These are phyloP conservation scores for Ochotona curzoniae DNA, from an alignment of 2,113 vertebrate genomes.

Conservation along the genomic window DNA sequence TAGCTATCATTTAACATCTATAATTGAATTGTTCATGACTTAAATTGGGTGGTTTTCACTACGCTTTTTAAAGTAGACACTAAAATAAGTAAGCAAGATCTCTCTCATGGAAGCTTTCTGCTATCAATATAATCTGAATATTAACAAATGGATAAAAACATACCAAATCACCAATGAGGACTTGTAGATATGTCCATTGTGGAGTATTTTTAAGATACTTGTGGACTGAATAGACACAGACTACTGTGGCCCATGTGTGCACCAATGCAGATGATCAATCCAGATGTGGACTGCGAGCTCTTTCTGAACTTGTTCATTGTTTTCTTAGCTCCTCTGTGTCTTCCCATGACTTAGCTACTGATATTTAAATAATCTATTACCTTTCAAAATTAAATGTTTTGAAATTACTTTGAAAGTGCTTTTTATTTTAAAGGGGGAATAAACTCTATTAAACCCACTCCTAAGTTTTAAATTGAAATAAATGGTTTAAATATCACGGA, in stretches of 20 bases:
- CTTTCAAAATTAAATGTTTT: slow-evolving; percentile 24
- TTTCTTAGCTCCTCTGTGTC: not conserved
- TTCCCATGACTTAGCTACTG: slow-evolving; percentile 14
- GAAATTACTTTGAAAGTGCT: slow-evolving; percentile 59
- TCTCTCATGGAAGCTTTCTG: not conserved
- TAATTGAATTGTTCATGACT: slow-evolving; percentile 38
- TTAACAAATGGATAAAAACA: not conserved
- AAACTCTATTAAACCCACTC: not conserved
- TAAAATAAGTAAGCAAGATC: not conserved
- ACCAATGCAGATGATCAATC: not conserved
- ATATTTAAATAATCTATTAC: not conserved
- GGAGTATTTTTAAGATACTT: slow-evolving; percentile 19
- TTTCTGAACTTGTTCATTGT: slow-evolving; percentile 36
- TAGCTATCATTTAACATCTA: slow-evolving; percentile 46
- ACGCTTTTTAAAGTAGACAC: not conserved
- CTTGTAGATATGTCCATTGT: slow-evolving; percentile 39
- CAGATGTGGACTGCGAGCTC: not conserved
- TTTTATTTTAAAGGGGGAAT: slow-evolving; percentile 2
- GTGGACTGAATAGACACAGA: slow-evolving; percentile 27
- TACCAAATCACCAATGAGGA: not conserved
- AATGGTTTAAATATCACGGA: slow-evolving; percentile 15
- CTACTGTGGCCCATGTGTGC: not conserved
- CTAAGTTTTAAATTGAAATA: slow-evolving; percentile 18
- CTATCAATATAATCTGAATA: slow-evolving; percentile 31
- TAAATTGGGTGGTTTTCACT: not conserved